Evolutionary conservation across 2,888 invertebrate species (phyloP).

Genomic region (Pheosia gnoma): DNA sequence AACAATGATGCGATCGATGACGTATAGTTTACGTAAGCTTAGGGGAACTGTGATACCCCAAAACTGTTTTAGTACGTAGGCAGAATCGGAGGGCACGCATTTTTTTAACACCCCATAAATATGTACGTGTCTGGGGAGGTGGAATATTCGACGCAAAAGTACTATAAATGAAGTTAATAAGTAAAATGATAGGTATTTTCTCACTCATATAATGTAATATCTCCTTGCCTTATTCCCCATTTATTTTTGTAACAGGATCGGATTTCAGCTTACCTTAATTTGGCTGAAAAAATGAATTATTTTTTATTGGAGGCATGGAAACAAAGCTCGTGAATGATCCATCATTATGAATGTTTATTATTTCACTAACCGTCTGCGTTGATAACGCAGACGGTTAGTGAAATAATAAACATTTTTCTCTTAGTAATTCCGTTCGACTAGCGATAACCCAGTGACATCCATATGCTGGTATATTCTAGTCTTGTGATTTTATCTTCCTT

Average conservation of each 20-base stretch:
- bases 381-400: too few species aligned
- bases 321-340: neutral
- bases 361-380: constrained; percentile 15
- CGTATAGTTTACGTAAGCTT: constrained; percentile 50
- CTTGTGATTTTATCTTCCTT: constrained; percentile 28
- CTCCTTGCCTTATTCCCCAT: too few species aligned
- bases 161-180: too few species aligned
- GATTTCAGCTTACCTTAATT: too few species aligned
- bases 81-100: constrained; percentile 31
- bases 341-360: neutral
- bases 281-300: too few species aligned
- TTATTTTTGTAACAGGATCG: too few species aligned
- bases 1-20: constrained; percentile 49
- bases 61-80: constrained; percentile 37
- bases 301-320: neutral
- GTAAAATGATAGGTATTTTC: too few species aligned
- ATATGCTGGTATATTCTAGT: constrained; percentile 35
- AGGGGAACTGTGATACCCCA: constrained; percentile 21
- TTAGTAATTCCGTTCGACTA: constrained; percentile 26
- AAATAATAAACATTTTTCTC: constrained; percentile 37
- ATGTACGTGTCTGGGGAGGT: constrained; percentile 18
- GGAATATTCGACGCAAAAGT: constrained; percentile 21
- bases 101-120: constrained; percentile 39
- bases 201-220: too few species aligned
- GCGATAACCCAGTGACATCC: constrained; percentile 45